These are phyloP conservation scores for Lepus oiostolus DNA, from an alignment of 2,797 vertebrate species.

Conservation along the genomic window DNA sequence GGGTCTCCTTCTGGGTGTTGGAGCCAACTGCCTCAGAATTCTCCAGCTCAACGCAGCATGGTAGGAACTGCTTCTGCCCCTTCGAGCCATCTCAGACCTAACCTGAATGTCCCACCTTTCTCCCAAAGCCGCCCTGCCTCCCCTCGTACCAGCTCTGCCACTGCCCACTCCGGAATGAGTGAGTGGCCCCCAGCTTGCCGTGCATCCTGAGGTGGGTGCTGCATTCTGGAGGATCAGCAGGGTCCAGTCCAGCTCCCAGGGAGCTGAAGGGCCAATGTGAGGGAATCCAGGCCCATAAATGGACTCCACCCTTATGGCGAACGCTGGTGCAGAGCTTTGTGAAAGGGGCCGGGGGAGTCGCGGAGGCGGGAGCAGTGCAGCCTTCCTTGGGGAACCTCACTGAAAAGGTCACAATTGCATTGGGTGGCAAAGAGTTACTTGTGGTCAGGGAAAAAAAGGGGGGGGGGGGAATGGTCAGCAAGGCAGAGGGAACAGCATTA, in stretches of 20 bases:
- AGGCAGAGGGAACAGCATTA: background rate
- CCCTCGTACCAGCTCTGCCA: background rate
- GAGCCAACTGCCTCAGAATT: background rate
- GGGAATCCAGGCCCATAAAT: too few species aligned
- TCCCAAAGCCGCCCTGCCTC: background rate
- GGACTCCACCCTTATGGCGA: accelerated
- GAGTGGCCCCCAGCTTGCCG: background rate
- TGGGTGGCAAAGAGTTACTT: background rate
- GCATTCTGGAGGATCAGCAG: background rate
- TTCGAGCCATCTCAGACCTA: background rate
- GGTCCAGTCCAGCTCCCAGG: background rate
- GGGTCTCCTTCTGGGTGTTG: background rate
- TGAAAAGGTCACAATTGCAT: background rate
- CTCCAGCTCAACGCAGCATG: background rate
- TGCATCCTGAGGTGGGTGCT: too few species aligned
- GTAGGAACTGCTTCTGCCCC: too few species aligned
- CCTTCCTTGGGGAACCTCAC: background rate
- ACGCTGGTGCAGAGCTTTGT: background rate
- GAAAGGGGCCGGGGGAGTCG: background rate
- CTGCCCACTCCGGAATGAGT: background rate
- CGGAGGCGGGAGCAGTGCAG: background rate
- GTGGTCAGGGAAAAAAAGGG: background rate
- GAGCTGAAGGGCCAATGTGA: background rate
- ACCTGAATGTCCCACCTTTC: background rate
- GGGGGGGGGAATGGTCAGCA: background rate